Evolutionary conservation across 2,797 vertebrate genomes (phyloP).

Genomic region (Falco novaeseelandiae): DNA sequence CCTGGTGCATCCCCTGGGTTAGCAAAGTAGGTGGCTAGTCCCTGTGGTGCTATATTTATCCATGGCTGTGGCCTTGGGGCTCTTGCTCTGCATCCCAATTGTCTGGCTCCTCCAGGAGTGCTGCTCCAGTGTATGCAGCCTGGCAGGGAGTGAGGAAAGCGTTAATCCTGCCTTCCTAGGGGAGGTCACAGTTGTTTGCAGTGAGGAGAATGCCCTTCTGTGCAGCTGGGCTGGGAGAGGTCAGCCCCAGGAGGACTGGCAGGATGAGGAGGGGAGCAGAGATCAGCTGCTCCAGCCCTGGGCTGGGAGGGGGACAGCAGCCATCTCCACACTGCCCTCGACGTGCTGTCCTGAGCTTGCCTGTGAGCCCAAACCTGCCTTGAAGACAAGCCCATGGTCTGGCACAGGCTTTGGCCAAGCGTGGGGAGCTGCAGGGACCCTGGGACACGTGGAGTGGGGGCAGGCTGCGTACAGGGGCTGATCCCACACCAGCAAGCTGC

Average conservation of each 20-base stretch:
- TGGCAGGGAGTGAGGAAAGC: not conserved
- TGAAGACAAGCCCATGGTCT: not conserved
- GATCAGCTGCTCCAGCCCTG: not conserved
- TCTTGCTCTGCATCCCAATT: not conserved
- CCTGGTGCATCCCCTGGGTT: not conserved
- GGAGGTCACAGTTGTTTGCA: slow-evolving; percentile 28
- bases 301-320: not conserved
- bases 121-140: not conserved
- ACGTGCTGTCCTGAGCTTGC: not conserved
- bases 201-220: slow-evolving; percentile 44
- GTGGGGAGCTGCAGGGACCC: not conserved
- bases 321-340: not conserved
- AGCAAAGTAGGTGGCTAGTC: not conserved
- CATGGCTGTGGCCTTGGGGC: not conserved
- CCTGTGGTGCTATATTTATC: not conserved
- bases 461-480: not conserved
- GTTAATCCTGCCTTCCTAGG: slow-evolving; percentile 3
- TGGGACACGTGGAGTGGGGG: rapidly evolving
- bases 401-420: not conserved
- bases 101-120: not conserved
- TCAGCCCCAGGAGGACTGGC: not conserved
- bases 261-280: not conserved
- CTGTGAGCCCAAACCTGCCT: not conserved
- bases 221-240: slow-evolving; percentile 37
- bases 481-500: rapidly evolving